Conservation (phyloP, 1,140 invertebrate species). For the Zaprionus lachaisei region DNA sequence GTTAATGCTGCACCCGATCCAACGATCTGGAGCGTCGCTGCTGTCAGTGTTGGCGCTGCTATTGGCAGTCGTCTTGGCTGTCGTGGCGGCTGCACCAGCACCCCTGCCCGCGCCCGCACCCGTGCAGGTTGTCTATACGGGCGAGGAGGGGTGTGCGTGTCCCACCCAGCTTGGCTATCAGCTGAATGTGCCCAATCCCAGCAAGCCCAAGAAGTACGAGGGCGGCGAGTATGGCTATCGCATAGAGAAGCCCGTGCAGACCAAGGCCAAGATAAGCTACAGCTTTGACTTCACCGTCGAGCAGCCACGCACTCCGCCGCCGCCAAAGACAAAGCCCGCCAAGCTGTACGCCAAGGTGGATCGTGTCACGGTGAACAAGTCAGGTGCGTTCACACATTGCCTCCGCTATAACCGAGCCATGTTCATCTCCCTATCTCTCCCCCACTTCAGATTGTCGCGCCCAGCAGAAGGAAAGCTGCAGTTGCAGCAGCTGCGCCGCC, state of each 20-base stretch:
- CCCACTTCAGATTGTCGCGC: slow-evolving; percentile 59
- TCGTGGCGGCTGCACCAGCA: slow-evolving; percentile 12
- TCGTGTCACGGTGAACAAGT: slow-evolving; percentile 64
- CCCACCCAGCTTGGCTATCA: slow-evolving; percentile 70
- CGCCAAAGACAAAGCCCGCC: slow-evolving; percentile 48
- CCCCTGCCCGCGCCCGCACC: slow-evolving; percentile 1
- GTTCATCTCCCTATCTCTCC: not conserved
- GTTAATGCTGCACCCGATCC: slow-evolving; percentile 22
- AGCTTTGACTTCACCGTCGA: slow-evolving; percentile 78
- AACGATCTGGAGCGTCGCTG: not conserved
- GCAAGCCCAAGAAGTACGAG: slow-evolving; percentile 53
- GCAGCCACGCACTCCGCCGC: slow-evolving; percentile 63
- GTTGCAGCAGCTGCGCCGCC: slow-evolving; percentile 64
- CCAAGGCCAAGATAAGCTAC: slow-evolving; percentile 76
- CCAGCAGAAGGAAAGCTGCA: slow-evolving; percentile 48
- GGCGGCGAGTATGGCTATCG: slow-evolving; percentile 69
- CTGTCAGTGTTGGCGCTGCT: slow-evolving; percentile 28
- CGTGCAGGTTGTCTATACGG: slow-evolving; percentile 73
- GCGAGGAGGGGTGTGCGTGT: slow-evolving; percentile 70
- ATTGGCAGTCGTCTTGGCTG: slow-evolving; percentile 30
- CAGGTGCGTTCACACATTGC: slow-evolving; percentile 45
- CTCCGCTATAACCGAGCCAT: not conserved
- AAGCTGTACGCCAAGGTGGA: slow-evolving; percentile 76
- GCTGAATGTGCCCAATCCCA: slow-evolving; percentile 65
- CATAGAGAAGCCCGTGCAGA: slow-evolving; percentile 69